Evolutionary conservation across 2,113 vertebrate genomes (phyloP).

Genomic region (Polypterus bichir): DNA sequence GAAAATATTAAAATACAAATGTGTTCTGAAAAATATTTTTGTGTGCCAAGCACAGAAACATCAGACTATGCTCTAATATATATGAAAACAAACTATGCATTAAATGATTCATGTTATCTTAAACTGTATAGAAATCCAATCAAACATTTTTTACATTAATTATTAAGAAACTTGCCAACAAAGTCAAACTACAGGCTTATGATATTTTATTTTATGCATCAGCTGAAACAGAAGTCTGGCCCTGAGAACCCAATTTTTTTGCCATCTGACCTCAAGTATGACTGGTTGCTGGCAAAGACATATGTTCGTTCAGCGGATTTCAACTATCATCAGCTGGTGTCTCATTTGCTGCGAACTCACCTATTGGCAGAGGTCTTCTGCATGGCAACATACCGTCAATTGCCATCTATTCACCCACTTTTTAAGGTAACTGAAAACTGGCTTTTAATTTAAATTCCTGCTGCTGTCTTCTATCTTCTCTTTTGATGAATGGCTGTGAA

Average conservation of each 20-base stretch:
- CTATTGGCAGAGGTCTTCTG: conserved; percentile 7
- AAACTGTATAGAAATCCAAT: too few relatives aligned
- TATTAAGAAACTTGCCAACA: too few relatives aligned
- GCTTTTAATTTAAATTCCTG: background rate
- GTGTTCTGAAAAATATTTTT: too few relatives aligned
- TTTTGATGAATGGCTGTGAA: background rate
- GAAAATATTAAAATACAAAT: too few relatives aligned
- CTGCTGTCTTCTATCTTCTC: background rate
- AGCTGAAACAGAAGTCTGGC: conserved; percentile 19
- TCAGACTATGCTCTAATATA: too few relatives aligned
- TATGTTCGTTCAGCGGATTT: conserved; percentile 44
- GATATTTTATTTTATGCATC: background rate
- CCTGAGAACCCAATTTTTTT: conserved; percentile 38
- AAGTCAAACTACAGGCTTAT: too few relatives aligned
- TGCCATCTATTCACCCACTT: conserved; percentile 29
- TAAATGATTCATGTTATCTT: too few relatives aligned
- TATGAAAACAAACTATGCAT: too few relatives aligned
- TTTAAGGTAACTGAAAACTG: conserved; percentile 30
- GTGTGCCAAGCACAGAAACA: too few relatives aligned
- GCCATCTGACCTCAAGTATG: conserved; percentile 34
- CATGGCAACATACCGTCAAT: conserved; percentile 1
- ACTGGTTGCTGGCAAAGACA: conserved; percentile 44
- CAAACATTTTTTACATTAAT: too few relatives aligned
- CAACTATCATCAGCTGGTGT: conserved; percentile 36
- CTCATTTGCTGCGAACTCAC: conserved; percentile 24